Evolutionary conservation across 2,888 invertebrate genomes (phyloP).

Genomic region (Leptopterna dolabrata): DNA sequence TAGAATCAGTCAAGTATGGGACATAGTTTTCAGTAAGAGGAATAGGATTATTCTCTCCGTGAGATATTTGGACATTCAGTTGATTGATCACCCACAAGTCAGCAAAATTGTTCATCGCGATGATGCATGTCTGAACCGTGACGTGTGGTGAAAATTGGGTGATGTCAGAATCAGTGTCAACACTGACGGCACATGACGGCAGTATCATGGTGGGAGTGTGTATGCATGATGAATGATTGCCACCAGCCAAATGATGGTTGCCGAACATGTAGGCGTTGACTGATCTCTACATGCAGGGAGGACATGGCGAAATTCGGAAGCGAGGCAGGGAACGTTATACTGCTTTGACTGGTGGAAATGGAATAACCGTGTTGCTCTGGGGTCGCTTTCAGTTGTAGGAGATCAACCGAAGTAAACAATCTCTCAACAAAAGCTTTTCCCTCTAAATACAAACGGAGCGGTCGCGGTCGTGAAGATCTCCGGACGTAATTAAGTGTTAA

Average conservation of each 20-base stretch:
- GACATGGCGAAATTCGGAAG: not conserved
- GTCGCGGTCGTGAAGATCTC: not conserved
- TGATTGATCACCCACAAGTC: too few relatives aligned
- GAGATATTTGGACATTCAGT: too few relatives aligned
- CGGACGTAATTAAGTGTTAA: conserved; percentile 1
- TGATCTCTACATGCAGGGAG: not conserved
- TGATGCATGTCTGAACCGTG: too few relatives aligned
- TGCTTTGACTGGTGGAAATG: conserved; percentile 20
- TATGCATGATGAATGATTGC: not conserved
- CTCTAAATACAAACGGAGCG: not conserved
- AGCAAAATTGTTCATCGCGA: too few relatives aligned
- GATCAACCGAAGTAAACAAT: not conserved
- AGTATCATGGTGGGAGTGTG: too few relatives aligned
- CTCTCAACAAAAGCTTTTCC: not conserved
- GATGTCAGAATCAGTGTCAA: too few relatives aligned
- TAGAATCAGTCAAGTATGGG: too few relatives aligned
- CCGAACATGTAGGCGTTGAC: not conserved
- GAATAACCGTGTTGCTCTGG: conserved; percentile 7
- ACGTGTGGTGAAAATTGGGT: too few relatives aligned
- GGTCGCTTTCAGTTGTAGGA: not conserved
- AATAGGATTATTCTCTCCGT: too few relatives aligned
- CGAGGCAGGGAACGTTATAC: not conserved
- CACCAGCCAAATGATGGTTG: not conserved
- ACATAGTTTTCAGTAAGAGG: too few relatives aligned
- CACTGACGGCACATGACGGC: too few relatives aligned